Conservation (phyloP, 2,113 vertebrate species). For the Pollachius pollachius region DNA sequence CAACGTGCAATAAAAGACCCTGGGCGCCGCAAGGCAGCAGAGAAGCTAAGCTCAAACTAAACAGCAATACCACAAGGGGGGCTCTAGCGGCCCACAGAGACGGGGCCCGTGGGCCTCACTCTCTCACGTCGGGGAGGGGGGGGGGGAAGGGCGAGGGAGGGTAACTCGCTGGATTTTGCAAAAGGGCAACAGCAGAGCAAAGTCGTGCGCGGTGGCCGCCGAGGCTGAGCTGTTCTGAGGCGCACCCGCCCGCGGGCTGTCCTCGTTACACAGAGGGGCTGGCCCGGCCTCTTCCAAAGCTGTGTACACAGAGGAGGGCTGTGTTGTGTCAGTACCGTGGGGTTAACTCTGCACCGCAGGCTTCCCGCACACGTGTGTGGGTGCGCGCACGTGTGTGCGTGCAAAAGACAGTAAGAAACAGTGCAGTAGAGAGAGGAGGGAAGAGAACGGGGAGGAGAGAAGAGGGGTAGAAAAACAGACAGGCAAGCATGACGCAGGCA, state of each 20-base stretch:
- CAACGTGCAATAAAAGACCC: slow-evolving; percentile 68
- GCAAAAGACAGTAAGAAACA: not conserved
- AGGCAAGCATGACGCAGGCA: slow-evolving; percentile 17
- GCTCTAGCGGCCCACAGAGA: slow-evolving; percentile 49
- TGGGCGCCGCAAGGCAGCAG: slow-evolving; percentile 59
- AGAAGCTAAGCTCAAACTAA: slow-evolving; percentile 62
- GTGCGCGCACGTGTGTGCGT: not conserved
- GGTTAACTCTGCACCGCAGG: slow-evolving; percentile 22
- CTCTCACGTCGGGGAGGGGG: slow-evolving; percentile 10
- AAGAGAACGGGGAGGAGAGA: not conserved
- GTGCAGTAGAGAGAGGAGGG: not conserved
- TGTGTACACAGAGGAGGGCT: slow-evolving; percentile 17
- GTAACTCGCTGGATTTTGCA: slow-evolving; percentile 16
- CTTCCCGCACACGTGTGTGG: slow-evolving; percentile 8
- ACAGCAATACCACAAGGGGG: slow-evolving; percentile 53
- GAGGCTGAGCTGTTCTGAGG: not conserved
- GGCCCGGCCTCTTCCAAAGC: slow-evolving; percentile 21
- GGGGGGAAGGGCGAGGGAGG: slow-evolving; percentile 31
- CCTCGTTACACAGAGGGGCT: slow-evolving; percentile 31
- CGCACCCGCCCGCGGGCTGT: not conserved
- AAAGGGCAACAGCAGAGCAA: slow-evolving; percentile 24
- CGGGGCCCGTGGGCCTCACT: slow-evolving; percentile 24
- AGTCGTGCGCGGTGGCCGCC: not conserved
- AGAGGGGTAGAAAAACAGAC: slow-evolving; percentile 27
- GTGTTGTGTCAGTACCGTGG: slow-evolving; percentile 29